These are phyloP conservation scores for Lagopus leucura DNA, from an alignment of 2,113 vertebrate species.

Conservation along the genomic window DNA sequence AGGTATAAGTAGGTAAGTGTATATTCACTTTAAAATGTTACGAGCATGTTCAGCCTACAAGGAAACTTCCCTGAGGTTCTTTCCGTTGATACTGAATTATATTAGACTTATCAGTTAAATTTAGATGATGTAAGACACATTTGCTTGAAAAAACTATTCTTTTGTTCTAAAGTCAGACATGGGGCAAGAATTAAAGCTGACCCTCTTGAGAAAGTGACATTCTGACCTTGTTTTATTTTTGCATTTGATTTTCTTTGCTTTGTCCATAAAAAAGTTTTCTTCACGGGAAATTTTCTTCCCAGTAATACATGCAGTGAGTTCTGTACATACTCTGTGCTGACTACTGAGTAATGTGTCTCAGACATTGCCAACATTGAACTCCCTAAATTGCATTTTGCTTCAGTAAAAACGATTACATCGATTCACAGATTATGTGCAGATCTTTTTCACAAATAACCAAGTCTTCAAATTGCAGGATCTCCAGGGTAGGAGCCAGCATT, in stretches of 20 bases:
- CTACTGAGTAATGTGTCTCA: not conserved
- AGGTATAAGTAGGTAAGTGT: not conserved
- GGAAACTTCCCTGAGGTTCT: not conserved
- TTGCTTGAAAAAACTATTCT: not conserved
- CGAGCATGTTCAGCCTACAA: not conserved
- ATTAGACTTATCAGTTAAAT: not conserved
- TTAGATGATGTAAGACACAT: not conserved
- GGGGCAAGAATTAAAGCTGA: not conserved
- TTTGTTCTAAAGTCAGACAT: not conserved
- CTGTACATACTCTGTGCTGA: not conserved
- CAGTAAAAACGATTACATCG: not conserved
- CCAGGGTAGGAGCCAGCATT: not conserved
- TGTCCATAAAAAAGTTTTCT: not conserved
- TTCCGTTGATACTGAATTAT: not conserved
- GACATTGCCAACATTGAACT: not conserved
- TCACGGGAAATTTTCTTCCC: not conserved
- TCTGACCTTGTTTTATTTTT: not conserved
- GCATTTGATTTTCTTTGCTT: not conserved
- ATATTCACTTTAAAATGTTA: not conserved
- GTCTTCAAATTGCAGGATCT: not conserved
- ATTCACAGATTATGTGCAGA: not conserved
- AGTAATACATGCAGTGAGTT: not conserved
- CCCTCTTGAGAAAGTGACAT: not conserved
- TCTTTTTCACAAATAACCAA: not conserved
- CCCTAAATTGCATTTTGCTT: not conserved